These are phyloP conservation scores for Sinocyclocheilus anshuiensis DNA, from an alignment of 2,113 vertebrate genomes.

Conservation along the genomic window DNA sequence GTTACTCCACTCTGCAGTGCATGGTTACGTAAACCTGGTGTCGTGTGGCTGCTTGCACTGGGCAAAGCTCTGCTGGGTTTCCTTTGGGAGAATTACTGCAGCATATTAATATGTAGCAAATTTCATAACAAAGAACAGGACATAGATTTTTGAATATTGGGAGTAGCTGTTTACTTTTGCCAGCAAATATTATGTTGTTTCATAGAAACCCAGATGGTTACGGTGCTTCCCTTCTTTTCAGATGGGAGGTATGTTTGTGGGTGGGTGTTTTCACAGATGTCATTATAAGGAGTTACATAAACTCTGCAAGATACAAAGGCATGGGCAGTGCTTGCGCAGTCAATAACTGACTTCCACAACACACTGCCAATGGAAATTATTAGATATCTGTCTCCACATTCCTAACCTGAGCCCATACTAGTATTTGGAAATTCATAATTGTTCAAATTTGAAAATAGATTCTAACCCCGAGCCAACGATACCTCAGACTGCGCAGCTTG, in stretches of 20 bases:
- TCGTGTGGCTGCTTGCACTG: background rate
- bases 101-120: conserved; percentile 15
- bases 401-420: background rate
- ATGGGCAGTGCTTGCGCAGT: background rate
- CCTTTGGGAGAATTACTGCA: conserved; percentile 37
- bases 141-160: conserved; percentile 13
- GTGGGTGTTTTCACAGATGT: conserved; percentile 36
- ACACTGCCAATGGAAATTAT: conserved; percentile 4
- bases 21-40: conserved; percentile 27
- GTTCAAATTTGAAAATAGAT: no score
- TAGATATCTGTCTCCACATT: background rate
- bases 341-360: conserved; percentile 17
- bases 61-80: background rate
- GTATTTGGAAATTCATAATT: background rate
- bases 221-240: conserved; percentile 15
- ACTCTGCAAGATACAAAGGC: conserved; percentile 1
- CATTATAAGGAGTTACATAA: conserved; percentile 46
- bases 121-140: conserved; percentile 38
- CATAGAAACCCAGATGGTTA: conserved; percentile 38
- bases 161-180: background rate
- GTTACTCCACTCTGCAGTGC: background rate
- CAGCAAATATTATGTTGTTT: conserved; percentile 37
- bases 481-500: no score
- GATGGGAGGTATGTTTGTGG: conserved; percentile 23
- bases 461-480: no score